Conservation (phyloP, 2,888 invertebrate genomes). For the Caenorhabditis sp. region DNA sequence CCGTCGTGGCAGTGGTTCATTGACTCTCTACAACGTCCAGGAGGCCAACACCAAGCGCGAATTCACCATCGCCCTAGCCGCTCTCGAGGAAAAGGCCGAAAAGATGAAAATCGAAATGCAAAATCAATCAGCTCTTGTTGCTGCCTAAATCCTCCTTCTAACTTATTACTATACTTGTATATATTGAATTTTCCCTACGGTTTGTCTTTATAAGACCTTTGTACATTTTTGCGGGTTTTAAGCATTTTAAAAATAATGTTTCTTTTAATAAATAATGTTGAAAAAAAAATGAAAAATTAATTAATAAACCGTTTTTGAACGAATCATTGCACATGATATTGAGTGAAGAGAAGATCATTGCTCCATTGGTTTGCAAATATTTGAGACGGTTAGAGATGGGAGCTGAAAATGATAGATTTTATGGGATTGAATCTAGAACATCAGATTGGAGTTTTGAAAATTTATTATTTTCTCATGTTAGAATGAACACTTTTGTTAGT, state of each 20-base stretch:
- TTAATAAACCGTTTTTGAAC: too few species aligned
- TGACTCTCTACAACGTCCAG: conserved; percentile 49
- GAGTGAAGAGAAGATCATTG: too few species aligned
- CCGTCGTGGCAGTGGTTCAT: conserved; percentile 41
- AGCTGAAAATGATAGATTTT: too few species aligned
- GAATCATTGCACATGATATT: too few species aligned
- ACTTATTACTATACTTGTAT: neutral
- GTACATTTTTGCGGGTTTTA: neutral
- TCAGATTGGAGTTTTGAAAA: too few species aligned
- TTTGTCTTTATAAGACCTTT: neutral
- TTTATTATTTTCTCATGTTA: too few species aligned
- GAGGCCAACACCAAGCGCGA: conserved; percentile 38
- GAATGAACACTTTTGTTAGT: too few species aligned
- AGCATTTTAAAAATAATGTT: neutral
- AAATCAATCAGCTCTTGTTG: neutral
- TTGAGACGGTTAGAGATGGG: too few species aligned
- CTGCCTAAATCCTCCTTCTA: neutral
- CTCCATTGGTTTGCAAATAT: too few species aligned
- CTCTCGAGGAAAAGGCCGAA: conserved; percentile 36
- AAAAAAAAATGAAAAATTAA: too few species aligned
- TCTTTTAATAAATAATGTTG: too few species aligned
- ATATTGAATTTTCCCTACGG: conserved; percentile 1
- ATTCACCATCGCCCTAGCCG: conserved; percentile 40
- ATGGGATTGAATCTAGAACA: too few species aligned
- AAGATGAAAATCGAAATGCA: conserved; percentile 14